phyloP scores from a whole-genome alignment of 2,888 invertebrate genomes.

The Drosophila kanekoi region DNA sequence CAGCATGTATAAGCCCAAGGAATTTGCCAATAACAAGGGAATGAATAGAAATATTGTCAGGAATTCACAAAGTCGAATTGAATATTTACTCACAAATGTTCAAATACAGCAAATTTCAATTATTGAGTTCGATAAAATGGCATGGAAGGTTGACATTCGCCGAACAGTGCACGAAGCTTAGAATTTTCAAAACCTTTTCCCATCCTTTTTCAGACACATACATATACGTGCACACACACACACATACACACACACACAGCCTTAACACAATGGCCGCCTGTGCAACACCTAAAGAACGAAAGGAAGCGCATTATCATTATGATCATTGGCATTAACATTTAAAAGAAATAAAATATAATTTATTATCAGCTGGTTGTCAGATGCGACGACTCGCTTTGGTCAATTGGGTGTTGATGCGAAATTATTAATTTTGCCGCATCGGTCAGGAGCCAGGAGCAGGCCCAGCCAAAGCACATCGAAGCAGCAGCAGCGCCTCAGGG shows the following conservation, averaged over 20 bases:
- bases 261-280: constrained; percentile 15
- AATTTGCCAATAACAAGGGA: too few relatives aligned
- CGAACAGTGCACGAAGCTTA: too few relatives aligned
- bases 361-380: constrained; percentile 75
- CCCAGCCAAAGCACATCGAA: constrained; percentile 11
- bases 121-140: too few relatives aligned
- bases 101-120: too few relatives aligned
- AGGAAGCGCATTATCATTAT: constrained; percentile 18
- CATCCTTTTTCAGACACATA: background rate
- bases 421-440: constrained; percentile 73
- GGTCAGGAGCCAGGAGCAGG: constrained; percentile 10
- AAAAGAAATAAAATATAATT: constrained; percentile 81
- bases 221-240: background rate
- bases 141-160: too few relatives aligned
- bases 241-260: background rate
- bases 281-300: constrained; percentile 11
- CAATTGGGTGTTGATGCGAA: constrained; percentile 76
- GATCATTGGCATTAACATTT: constrained; percentile 68
- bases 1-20: too few relatives aligned
- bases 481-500: constrained; percentile 10
- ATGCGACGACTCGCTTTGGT: constrained; percentile 34
- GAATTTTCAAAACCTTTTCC: background rate
- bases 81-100: too few relatives aligned
- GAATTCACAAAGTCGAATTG: too few relatives aligned
- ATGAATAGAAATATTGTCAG: too few relatives aligned